These are phyloP conservation scores for Pheosia gnoma DNA, from an alignment of 2,888 invertebrate species.

Conservation along the genomic window DNA sequence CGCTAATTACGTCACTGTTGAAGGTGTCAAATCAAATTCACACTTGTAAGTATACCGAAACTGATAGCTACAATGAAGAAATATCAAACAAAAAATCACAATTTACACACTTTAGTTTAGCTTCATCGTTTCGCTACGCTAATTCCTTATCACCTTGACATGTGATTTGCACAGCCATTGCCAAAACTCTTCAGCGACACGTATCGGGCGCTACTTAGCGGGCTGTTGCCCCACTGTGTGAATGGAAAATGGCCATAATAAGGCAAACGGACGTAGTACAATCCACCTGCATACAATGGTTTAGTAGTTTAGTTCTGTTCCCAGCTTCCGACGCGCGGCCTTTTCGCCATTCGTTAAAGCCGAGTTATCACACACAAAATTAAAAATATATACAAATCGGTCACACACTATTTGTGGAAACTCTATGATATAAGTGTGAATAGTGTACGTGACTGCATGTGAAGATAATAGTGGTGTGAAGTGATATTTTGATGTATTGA, in stretches of 20 bases:
- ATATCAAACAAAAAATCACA: constrained; percentile 26
- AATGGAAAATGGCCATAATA: constrained; percentile 80
- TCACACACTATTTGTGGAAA: constrained; percentile 22
- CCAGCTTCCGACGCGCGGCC: constrained; percentile 78
- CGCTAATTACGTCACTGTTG: background rate
- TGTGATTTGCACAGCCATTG: constrained; percentile 51
- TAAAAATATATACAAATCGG: constrained; percentile 31
- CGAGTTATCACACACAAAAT: constrained; percentile 49
- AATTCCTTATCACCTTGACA: constrained; percentile 64
- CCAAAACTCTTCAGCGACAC: constrained; percentile 43
- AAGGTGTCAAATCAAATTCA: constrained; percentile 7
- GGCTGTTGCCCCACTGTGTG: constrained; percentile 70
- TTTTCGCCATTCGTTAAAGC: constrained; percentile 49
- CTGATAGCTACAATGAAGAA: constrained; percentile 26
- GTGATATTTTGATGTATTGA: constrained; percentile 21
- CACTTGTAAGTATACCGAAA: constrained; percentile 3
- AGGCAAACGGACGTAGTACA: constrained; percentile 74
- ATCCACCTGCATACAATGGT: constrained; percentile 84
- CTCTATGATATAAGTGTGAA: constrained; percentile 42
- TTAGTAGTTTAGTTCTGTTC: constrained; percentile 76
- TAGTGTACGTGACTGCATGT: constrained; percentile 43
- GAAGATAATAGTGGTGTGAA: constrained; percentile 39
- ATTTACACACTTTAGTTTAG: constrained; percentile 34
- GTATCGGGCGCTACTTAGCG: constrained; percentile 41
- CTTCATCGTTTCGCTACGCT: constrained; percentile 58